These are phyloP conservation scores for Hyperoodon ampullatus DNA, from an alignment of 2,113 vertebrate genomes.

Conservation along the genomic window DNA sequence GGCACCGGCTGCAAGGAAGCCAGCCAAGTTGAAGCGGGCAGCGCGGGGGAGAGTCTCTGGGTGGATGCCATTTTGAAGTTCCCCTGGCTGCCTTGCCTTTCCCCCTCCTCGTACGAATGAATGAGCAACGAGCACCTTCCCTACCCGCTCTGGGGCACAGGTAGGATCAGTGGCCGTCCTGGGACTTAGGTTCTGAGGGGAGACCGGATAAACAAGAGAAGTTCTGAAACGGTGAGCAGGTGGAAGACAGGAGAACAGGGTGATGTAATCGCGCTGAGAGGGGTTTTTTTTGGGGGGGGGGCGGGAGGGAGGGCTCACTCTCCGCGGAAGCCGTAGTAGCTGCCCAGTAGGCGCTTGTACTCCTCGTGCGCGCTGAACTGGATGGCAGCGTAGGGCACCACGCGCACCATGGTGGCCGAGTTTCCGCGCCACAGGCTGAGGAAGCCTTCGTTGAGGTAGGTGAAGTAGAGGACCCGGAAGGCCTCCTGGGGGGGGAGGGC, in stretches of 20 bases:
- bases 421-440: conserved; percentile 97
- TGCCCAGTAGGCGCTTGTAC: conserved; percentile 94
- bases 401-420: conserved; percentile 98
- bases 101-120: background rate
- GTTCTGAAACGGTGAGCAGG: background rate
- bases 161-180: background rate
- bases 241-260: background rate
- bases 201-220: background rate
- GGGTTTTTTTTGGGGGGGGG: accelerated
- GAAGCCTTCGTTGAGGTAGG: conserved; percentile 95
- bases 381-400: conserved; percentile 97
- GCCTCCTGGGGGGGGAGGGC: conserved; percentile 89
- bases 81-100: background rate
- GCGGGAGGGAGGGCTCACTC: conserved; percentile 86
- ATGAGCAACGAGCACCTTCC: background rate
- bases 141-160: background rate
- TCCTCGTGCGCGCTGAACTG: conserved; percentile 98
- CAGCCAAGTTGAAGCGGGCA: background rate
- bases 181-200: background rate
- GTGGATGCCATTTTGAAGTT: background rate
- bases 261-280: accelerated
- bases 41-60: no score
- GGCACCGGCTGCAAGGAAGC: background rate
- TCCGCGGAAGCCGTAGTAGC: conserved; percentile 94
- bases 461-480: conserved; percentile 94